A percentile compares a stretch with the other conserved stretches of the same genome.
These are phyloP conservation scores for Poecile montanus DNA, from an alignment of 2,797 vertebrate species.

Conservation along the genomic window DNA sequence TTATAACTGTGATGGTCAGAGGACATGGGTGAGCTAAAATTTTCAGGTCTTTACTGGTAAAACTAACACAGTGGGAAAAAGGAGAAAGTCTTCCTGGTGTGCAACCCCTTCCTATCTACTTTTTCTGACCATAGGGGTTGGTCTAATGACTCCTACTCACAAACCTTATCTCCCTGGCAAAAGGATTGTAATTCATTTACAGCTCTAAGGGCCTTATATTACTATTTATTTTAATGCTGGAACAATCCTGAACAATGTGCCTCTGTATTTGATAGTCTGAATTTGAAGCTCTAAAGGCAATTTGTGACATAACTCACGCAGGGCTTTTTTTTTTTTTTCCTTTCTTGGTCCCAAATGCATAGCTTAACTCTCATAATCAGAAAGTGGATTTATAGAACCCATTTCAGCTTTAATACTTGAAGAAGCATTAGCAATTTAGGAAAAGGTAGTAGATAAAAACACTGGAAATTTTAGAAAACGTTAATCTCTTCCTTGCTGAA, in stretches of 20 bases:
- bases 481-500: constrained; percentile 11
- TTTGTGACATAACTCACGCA: neutral
- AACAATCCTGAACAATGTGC: neutral
- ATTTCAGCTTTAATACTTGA: constrained; percentile 21
- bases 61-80: neutral
- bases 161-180: neutral
- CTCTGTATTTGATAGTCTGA: neutral
- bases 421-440: constrained; percentile 36
- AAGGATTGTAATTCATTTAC: constrained; percentile 3
- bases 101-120: neutral
- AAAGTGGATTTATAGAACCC: constrained; percentile 15
- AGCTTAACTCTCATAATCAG: constrained; percentile 29
- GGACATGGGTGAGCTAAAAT: neutral
- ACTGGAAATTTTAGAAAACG: constrained; percentile 26
- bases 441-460: constrained; percentile 31
- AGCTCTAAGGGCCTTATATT: neutral
- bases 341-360: constrained; percentile 2
- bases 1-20: neutral
- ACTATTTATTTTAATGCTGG: neutral
- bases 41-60: neutral
- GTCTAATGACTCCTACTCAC: neutral
- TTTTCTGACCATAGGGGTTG: neutral
- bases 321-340: neutral
- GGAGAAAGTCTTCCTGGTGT: neutral
- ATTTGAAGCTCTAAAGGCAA: constrained; percentile 20